Evolutionary conservation across 2,888 invertebrate species (phyloP), one percentile per base, ranked within the genome.

Genomic region (Helicoverpa assulta): DNA sequence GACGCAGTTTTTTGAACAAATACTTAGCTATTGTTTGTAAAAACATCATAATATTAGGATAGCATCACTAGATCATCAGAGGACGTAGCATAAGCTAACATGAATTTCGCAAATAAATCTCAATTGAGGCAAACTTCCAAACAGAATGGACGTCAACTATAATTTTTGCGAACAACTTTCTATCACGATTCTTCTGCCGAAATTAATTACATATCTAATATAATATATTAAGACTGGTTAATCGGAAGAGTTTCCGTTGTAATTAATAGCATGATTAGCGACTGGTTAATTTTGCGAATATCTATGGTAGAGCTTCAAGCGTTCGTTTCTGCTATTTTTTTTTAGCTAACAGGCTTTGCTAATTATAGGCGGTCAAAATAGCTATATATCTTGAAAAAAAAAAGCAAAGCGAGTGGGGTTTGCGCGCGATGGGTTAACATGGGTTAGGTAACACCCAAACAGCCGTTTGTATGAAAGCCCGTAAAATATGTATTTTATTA

Each of bases 141-240:
- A 72, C 55, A 72, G 67, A 67, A 62, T 51, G 21, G 50, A 71
- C 61, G 55, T 68, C 29, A 43, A 26, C 52, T 72, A 74, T 71
- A 62, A 86, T 85, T 85, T 87, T 82, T 80, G 87, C 86, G 71
- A 67, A 71, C 83, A 79, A 87, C 91, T 91, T 91, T 92, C 91
- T 90, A 90, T 68, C 84, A 63, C 70, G 70, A 75, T 73, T 76
- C 78, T 59, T 80, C 80, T 82, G 78, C 82, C 80, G 81, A 74
- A 78, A 61, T 78, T 84, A 88, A 90, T 90, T 87, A 87, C 89
- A 85, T 85, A 85, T 85, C 62, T 84, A 71, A 89, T 88, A 85
- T 85, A 85, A 26, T 26, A 26, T 26, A 26, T 26, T 84, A 69
- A 73, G 77, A 70, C 71, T 78, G 74, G 82, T 80, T 85, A 82